Conservation (phyloP, 2,113 vertebrate species). For the Piaya cayana region DNA sequence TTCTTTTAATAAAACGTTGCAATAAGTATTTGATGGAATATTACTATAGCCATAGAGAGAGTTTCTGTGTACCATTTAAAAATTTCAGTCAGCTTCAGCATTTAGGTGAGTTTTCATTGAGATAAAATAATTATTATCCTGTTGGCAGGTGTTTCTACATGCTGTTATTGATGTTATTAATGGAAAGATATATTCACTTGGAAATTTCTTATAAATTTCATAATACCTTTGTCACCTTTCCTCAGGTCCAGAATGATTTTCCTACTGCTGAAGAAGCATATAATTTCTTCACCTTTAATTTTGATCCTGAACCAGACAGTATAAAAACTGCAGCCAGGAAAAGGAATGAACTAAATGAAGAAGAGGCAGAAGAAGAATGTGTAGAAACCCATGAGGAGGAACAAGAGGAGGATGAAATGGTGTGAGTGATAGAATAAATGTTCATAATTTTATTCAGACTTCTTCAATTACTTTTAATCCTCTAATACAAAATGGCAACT, state of each 20-base stretch:
- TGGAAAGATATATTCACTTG: background rate
- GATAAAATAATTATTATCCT: background rate
- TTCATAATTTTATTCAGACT: background rate
- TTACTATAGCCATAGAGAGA: background rate
- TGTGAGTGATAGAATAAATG: background rate
- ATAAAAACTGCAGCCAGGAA: constrained; percentile 6
- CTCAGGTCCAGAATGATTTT: constrained; percentile 73
- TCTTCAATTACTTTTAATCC: background rate
- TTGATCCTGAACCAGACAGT: constrained; percentile 81
- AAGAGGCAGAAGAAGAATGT: constrained; percentile 65
- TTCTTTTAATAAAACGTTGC: background rate
- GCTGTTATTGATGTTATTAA: background rate
- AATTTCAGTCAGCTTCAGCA: background rate
- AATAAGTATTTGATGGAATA: background rate
- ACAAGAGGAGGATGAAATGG: constrained; percentile 59
- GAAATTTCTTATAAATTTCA: background rate
- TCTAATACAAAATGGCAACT: background rate
- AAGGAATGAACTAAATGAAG: constrained; percentile 38
- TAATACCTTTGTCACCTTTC: background rate
- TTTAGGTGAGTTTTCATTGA: background rate
- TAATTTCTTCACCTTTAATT: constrained; percentile 93
- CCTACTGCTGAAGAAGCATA: constrained; percentile 88
- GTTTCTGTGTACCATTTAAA: background rate
- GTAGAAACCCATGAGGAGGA: constrained; percentile 12
- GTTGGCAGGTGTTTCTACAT: background rate